Evolutionary conservation across 2,797 vertebrate genomes (phyloP).

Genomic region (Gymnopithys bicolor): DNA sequence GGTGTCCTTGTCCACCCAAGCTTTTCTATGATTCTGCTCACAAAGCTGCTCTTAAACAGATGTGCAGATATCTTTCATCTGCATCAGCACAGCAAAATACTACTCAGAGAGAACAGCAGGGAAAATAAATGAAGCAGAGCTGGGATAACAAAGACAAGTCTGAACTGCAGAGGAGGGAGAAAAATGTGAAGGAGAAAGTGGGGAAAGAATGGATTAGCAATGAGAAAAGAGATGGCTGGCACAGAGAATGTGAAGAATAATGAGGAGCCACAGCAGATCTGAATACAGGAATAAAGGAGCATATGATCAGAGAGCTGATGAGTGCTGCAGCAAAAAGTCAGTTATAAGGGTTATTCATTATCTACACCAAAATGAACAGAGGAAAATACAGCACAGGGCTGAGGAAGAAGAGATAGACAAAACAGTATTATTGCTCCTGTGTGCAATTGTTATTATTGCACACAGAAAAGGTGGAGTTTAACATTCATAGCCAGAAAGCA

Average conservation of each 20-base stretch:
- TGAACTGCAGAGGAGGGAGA: not conserved
- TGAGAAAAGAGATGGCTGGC: not conserved
- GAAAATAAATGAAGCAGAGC: not conserved
- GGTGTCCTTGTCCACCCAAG: not conserved
- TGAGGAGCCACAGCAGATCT: not conserved
- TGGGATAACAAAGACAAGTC: not conserved
- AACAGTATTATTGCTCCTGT: not conserved
- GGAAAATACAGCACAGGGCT: not conserved
- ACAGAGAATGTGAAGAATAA: not conserved
- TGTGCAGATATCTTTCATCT: not conserved
- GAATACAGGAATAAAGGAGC: not conserved
- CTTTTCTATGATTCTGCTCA: not conserved
- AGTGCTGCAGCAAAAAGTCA: not conserved
- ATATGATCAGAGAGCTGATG: rapidly evolving
- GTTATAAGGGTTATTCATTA: not conserved
- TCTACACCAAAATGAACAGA: not conserved
- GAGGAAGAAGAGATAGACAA: not conserved
- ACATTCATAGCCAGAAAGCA: not conserved
- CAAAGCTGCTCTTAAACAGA: not conserved
- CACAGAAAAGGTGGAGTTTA: rapidly evolving
- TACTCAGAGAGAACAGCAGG: not conserved
- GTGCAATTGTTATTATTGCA: not conserved
- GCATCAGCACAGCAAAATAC: not conserved
- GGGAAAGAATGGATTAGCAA: not conserved
- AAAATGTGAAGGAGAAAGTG: not conserved